A percentile compares a stretch with the other conserved stretches of the same genome.
These are phyloP conservation scores for Styela clava DNA, from an alignment of 23 tunicate species.

Conservation along the genomic window DNA sequence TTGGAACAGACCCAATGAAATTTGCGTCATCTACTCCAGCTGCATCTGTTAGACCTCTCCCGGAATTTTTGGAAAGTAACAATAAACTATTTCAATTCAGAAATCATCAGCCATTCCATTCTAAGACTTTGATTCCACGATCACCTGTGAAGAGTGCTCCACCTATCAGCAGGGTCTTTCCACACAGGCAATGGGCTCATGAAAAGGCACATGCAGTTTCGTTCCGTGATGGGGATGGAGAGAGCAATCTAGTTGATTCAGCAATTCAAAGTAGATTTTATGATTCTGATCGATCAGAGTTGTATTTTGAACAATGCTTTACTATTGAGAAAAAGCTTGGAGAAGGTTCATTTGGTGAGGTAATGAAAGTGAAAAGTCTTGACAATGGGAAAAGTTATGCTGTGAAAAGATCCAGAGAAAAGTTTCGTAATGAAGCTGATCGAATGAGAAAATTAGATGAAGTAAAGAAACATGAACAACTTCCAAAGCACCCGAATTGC, in stretches of 20 bases:
- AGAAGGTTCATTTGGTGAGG: conserved; percentile 90
- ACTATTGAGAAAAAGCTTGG: conserved; percentile 73
- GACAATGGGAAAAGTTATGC: conserved; percentile 52
- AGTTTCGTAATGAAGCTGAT: conserved; percentile 68
- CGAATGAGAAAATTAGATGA: conserved; percentile 72
- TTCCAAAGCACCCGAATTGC: conserved; percentile 75
- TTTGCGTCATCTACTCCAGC: conserved; percentile 22
- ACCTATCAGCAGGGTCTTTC: conserved; percentile 78
- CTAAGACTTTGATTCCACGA: conserved; percentile 34
- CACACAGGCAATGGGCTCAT: conserved; percentile 52
- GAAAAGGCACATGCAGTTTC: conserved; percentile 86
- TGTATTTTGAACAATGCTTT: conserved; percentile 88
- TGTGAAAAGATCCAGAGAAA: conserved; percentile 77
- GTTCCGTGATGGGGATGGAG: conserved; percentile 39
- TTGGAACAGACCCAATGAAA: background rate
- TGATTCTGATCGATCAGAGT: conserved; percentile 59
- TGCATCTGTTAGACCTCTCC: background rate
- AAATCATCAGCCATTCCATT: conserved; percentile 11
- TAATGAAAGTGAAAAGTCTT: conserved; percentile 64
- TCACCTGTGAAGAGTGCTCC: conserved; percentile 84
- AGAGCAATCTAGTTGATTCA: conserved; percentile 35
- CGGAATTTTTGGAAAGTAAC: conserved; percentile 9
- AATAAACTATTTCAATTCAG: conserved; percentile 43
- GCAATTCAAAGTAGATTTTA: conserved; percentile 57
- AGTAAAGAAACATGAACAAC: conserved; percentile 67